phyloP scores from a whole-genome alignment of 1,140 invertebrate genomes.

The Drosophila gunungcola region DNA sequence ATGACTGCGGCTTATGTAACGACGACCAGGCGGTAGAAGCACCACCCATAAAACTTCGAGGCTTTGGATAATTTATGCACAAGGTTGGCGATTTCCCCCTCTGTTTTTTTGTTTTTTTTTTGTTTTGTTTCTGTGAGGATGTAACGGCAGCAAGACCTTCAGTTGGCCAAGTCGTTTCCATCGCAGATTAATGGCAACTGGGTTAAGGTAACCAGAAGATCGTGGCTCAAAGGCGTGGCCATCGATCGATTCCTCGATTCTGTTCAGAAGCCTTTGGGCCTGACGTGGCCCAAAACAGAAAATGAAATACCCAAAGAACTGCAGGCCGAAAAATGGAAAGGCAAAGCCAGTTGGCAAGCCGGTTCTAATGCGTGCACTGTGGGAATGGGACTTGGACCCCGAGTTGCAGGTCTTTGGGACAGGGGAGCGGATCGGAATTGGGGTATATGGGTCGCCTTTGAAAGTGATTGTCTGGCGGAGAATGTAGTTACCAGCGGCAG shows the following conservation, averaged over 20 bases:
- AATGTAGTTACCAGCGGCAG: slow-evolving; percentile 28
- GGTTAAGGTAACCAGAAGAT: slow-evolving; percentile 69
- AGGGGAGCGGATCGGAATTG: slow-evolving; percentile 2
- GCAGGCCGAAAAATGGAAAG: slow-evolving; percentile 70
- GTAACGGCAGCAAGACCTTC: slow-evolving; percentile 36
- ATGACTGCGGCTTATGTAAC: slow-evolving; percentile 34
- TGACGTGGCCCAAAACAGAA: slow-evolving; percentile 45
- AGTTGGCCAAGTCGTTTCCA: slow-evolving; percentile 26
- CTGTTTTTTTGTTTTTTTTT: background rate
- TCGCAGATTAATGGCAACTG: slow-evolving; percentile 39
- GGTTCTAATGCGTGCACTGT: slow-evolving; percentile 75
- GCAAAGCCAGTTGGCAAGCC: slow-evolving; percentile 64
- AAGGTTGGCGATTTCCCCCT: slow-evolving; percentile 49
- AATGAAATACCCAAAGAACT: slow-evolving; percentile 33
- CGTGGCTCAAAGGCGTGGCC: slow-evolving; percentile 55
- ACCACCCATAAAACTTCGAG: slow-evolving; percentile 15
- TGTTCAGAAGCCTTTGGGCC: slow-evolving; percentile 1
- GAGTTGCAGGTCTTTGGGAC: slow-evolving; percentile 6
- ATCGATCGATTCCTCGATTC: slow-evolving; percentile 38
- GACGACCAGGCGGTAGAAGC: slow-evolving; percentile 48
- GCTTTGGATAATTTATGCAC: slow-evolving; percentile 57
- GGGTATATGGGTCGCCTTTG: slow-evolving; percentile 70
- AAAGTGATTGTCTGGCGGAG: slow-evolving; percentile 71
- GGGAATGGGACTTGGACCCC: slow-evolving; percentile 35
- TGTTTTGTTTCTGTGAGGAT: slow-evolving; percentile 30